These are phyloP conservation scores for Vanessa atalanta DNA, from an alignment of 1,140 invertebrate genomes.

Conservation along the genomic window DNA sequence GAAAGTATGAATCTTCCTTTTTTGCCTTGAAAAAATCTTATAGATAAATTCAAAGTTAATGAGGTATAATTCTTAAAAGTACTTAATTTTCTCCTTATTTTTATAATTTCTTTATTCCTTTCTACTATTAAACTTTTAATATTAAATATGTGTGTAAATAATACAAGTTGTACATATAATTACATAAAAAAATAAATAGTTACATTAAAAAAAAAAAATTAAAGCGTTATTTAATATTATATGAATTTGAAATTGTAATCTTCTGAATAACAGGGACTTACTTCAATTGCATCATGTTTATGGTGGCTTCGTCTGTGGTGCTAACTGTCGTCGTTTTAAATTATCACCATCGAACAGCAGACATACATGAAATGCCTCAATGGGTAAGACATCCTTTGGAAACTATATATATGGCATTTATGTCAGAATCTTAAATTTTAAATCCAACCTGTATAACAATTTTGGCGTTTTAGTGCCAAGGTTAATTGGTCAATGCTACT, in stretches of 20 bases:
- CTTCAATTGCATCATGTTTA: constrained; percentile 99
- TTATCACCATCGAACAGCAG: constrained; percentile 98
- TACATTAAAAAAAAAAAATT: background rate
- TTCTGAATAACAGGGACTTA: constrained; percentile 91
- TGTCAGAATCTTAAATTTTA: too few species aligned
- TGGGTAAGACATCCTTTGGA: constrained; percentile 88
- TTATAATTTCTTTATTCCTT: constrained; percentile 14
- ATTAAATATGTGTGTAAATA: background rate
- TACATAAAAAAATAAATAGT: background rate
- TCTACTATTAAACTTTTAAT: constrained; percentile 8
- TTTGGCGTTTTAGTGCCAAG: too few species aligned
- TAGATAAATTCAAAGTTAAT: constrained; percentile 7
- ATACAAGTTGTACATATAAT: constrained; percentile 1
- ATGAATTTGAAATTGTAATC: constrained; percentile 5
- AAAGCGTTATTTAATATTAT: background rate
- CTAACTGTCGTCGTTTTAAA: constrained; percentile 98
- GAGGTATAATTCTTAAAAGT: constrained; percentile 30
- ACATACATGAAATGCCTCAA: constrained; percentile 97
- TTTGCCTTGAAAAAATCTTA: background rate
- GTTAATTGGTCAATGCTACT: too few species aligned
- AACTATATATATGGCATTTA: background rate
- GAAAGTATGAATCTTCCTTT: background rate
- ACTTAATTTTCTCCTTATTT: constrained; percentile 60
- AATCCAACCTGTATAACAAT: background rate
- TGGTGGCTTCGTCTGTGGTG: constrained; percentile 99